Evolutionary conservation across 1,140 invertebrate genomes (phyloP), one percentile per base, ranked within the genome.

Genomic region (Ceratina calcarata): DNA sequence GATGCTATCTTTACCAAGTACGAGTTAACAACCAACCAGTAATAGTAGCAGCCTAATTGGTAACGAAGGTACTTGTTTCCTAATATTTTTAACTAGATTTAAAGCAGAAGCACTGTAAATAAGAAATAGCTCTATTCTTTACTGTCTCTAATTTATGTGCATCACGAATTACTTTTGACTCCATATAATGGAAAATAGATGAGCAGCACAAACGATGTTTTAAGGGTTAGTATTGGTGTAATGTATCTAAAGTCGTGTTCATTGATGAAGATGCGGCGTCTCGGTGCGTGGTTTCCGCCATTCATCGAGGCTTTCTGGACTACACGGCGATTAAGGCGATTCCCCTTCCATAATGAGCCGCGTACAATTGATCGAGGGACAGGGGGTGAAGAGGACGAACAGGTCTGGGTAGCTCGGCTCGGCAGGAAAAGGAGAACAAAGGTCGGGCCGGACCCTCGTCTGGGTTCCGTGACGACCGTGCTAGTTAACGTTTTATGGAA

Each of bases 401-500:
- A 67, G 55, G 37, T 13, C 37, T 51, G 49, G 22, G 55, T 53
- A 37, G 37, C 37, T 45, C 37, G 37, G 37, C 58, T 3, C 75
- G 65, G 58, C 60, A 37, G 69, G 75, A 68, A 74, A 82, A 62
- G 77, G 66, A 74, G 79, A 69, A 85, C 78, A 84, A 85, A 84
- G 82, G 57, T 67, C 27, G 78, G 66, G 77, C 62, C 49, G 61
- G 27, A 75, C 60, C 51, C 67, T 68, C 67, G 45, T 67, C 67
- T 62, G 75, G 76, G 69, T 70, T 84, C 81, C 82, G 72, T 83
- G 80, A 84, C 82, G 75, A 74, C 71, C 65, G 45, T 57, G 79
- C 75, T 74, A 74, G 69, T 82, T 68, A 72, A 51, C 71, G 65
- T 84, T 82, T 83, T 74, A 80, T 69, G 72, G 55, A 72, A 83